Conservation (phyloP, 2,113 vertebrate genomes). For the Hymenochirus boettgeri region DNA sequence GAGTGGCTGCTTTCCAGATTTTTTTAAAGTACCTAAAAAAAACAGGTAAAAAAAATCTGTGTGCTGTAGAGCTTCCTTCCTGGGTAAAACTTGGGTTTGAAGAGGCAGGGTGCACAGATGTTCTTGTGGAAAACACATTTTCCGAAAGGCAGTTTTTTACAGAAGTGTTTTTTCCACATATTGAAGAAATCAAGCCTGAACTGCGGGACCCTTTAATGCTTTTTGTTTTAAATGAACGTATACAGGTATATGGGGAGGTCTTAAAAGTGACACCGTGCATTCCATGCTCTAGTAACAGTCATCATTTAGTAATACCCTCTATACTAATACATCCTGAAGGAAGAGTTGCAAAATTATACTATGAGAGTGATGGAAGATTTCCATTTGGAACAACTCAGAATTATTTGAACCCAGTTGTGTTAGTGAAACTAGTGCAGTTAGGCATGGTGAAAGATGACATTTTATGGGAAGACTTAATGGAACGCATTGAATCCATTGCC, state of each 20-base stretch:
- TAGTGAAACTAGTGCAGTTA: constrained; percentile 90
- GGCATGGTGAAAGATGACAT: constrained; percentile 97
- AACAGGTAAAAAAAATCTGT: constrained; percentile 85
- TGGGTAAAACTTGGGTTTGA: constrained; percentile 95
- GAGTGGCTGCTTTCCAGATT: constrained; percentile 88
- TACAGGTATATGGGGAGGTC: constrained; percentile 84
- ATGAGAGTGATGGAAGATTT: constrained; percentile 85
- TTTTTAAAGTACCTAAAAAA: constrained; percentile 94
- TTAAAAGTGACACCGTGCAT: constrained; percentile 85
- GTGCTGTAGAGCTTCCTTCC: constrained; percentile 92
- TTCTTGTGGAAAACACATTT: constrained; percentile 87
- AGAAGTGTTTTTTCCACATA: constrained; percentile 94
- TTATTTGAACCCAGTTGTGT: constrained; percentile 89
- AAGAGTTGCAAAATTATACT: constrained; percentile 92
- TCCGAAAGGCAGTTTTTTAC: constrained; percentile 93
- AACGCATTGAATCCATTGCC: constrained; percentile 84
- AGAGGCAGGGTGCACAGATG: constrained; percentile 90
- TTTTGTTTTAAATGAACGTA: constrained; percentile 90
- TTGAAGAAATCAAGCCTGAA: constrained; percentile 86
- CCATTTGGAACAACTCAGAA: constrained; percentile 84
- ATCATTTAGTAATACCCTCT: constrained; percentile 86
- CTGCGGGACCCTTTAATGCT: constrained; percentile 90
- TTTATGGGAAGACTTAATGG: constrained; percentile 90
- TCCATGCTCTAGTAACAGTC: constrained; percentile 79
- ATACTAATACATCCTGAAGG: constrained; percentile 94